Evolutionary conservation across 2,888 invertebrate genomes (phyloP).

Genomic region (Torymus aiolomorphi): DNA sequence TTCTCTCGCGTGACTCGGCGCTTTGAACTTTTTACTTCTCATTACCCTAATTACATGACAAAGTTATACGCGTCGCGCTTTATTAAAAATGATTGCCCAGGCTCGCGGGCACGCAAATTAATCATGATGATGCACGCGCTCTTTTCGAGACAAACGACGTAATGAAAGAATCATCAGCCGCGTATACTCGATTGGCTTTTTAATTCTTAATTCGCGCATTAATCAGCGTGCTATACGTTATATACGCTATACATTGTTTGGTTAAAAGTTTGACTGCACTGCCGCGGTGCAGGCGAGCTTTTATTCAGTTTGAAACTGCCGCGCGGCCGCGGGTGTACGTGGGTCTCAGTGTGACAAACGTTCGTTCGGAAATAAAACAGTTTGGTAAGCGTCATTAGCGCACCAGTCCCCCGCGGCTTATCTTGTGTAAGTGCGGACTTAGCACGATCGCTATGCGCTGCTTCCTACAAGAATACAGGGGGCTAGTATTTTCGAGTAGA

Average conservation of each 20-base stretch:
- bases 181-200: too few species aligned
- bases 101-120: constrained; percentile 1
- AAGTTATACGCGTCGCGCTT: constrained; percentile 3
- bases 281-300: constrained; percentile 1
- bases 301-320: constrained; percentile 31
- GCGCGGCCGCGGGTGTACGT: neutral
- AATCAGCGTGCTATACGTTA: too few species aligned
- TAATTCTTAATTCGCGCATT: too few species aligned
- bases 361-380: constrained; percentile 24
- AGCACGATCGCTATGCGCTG: neutral
- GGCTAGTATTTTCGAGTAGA: neutral
- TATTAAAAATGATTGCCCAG: constrained; percentile 28
- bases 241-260: constrained; percentile 13
- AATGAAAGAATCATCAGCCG: too few species aligned
- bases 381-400: constrained; percentile 10
- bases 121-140: constrained; percentile 15
- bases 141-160: neutral
- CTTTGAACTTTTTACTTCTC: constrained; percentile 15
- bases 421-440: neutral
- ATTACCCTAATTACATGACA: constrained; percentile 30
- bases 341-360: neutral
- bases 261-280: constrained; percentile 17
- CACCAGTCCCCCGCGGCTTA: neutral
- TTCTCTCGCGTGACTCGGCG: constrained; percentile 7
- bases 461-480: too few species aligned